Conservation (phyloP, 2,888 invertebrate genomes). For the Portevinia maculata region DNA sequence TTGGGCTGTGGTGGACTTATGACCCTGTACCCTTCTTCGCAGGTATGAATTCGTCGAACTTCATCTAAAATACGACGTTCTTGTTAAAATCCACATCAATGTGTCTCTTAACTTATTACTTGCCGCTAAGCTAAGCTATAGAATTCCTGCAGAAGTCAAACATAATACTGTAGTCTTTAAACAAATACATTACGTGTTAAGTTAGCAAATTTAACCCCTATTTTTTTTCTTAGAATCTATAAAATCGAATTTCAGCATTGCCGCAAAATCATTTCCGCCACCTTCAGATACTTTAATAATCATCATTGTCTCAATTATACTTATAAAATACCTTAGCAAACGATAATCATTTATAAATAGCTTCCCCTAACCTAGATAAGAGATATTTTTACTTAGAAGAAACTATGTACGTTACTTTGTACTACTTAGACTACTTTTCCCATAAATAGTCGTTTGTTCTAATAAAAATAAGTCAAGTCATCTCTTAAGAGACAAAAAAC, state of each 20-base stretch:
- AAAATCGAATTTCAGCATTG: background rate
- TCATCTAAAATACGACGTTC: too few relatives aligned
- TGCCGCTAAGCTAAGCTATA: too few relatives aligned
- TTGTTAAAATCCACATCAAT: too few relatives aligned
- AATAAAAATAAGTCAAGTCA: constrained; percentile 67
- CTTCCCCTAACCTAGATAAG: constrained; percentile 68
- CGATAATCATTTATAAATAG: constrained; percentile 65
- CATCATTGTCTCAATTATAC: background rate
- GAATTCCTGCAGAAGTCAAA: too few relatives aligned
- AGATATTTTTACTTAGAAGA: constrained; percentile 71
- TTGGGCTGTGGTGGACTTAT: too few relatives aligned
- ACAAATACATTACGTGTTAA: too few relatives aligned
- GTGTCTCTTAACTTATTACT: too few relatives aligned
- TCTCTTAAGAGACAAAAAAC: constrained; percentile 58
- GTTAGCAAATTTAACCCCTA: too few relatives aligned
- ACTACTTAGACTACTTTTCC: constrained; percentile 69
- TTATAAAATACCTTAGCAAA: constrained; percentile 18
- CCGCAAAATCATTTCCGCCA: background rate
- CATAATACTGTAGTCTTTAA: too few relatives aligned
- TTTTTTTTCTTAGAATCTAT: too few relatives aligned
- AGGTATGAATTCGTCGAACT: too few relatives aligned
- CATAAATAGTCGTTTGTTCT: constrained; percentile 72
- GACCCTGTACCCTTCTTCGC: too few relatives aligned
- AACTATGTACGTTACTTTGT: constrained; percentile 55
- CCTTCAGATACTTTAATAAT: background rate